phyloP scores from a whole-genome alignment of 2,113 vertebrate species.

The Gadus chalcogrammus region DNA sequence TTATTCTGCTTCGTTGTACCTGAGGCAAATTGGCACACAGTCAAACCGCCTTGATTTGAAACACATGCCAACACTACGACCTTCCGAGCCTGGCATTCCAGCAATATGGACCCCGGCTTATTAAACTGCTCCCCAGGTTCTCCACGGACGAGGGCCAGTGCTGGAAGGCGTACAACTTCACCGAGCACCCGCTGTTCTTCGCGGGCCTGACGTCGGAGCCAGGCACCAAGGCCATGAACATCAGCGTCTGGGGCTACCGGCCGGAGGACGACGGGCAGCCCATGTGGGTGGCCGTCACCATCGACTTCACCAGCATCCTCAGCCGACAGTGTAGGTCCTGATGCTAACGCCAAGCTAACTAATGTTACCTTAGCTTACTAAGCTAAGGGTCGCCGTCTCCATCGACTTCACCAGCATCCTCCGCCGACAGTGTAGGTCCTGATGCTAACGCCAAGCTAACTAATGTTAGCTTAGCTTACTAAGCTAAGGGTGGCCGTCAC shows the following conservation, averaged over 20 bases:
- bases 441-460: not conserved
- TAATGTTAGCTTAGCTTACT: no score
- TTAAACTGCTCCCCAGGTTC: conserved; percentile 56
- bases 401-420: not conserved
- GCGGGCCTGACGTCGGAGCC: conserved; percentile 75
- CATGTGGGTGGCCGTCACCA: conserved; percentile 77
- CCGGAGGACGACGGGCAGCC: conserved; percentile 70
- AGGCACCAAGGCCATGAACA: conserved; percentile 73
- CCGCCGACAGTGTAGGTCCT: not conserved
- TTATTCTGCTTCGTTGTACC: no score
- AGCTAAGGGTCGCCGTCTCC: not conserved
- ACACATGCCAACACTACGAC: no score
- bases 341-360: not conserved
- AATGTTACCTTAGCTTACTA: not conserved
- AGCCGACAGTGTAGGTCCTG: conserved; percentile 41
- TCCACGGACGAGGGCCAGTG: conserved; percentile 79
- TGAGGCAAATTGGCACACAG: no score
- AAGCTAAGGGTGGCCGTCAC: conserved; percentile 63
- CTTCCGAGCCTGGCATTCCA: not conserved
- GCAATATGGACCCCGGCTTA: not conserved
- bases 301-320: conserved; percentile 76
- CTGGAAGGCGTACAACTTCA: conserved; percentile 77
- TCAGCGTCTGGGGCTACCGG: conserved; percentile 78
- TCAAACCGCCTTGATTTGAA: no score
- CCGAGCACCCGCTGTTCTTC: conserved; percentile 74